phyloP scores from a whole-genome alignment of 2,113 vertebrate genomes.

The Rynchops niger region DNA sequence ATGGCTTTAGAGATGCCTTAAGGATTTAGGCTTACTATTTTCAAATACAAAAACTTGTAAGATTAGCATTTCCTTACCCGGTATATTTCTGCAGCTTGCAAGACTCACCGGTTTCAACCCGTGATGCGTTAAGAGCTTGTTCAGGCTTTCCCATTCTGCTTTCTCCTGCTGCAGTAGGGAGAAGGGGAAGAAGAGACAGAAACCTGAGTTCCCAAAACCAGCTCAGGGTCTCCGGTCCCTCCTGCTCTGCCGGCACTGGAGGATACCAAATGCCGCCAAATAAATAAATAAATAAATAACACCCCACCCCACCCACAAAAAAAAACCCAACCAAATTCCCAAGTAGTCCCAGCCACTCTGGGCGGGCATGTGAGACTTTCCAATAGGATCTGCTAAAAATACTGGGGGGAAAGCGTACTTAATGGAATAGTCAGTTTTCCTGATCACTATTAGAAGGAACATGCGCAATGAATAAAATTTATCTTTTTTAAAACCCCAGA shows the following conservation, averaged over 20 bases:
- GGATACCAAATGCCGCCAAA: neutral
- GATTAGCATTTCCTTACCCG: slow-evolving; percentile 74
- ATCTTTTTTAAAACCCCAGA: neutral
- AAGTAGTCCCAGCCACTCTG: neutral
- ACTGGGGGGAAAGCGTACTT: fast-evolving
- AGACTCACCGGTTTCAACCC: slow-evolving; percentile 83
- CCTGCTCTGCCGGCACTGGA: neutral
- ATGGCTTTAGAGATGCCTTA: neutral
- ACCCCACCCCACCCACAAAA: too few relatives aligned
- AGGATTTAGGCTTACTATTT: neutral
- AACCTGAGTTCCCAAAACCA: neutral
- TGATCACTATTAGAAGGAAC: neutral
- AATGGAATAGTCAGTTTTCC: neutral
- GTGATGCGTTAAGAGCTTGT: slow-evolving; percentile 75
- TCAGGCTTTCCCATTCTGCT: slow-evolving; percentile 84
- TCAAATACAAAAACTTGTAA: neutral
- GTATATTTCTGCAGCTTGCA: slow-evolving; percentile 63
- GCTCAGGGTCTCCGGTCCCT: neutral
- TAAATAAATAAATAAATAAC: too few relatives aligned
- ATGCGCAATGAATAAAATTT: neutral
- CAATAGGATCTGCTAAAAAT: neutral
- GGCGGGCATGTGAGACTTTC: neutral
- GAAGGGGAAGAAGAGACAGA: neutral
- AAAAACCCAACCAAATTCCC: neutral
- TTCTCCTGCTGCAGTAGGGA: slow-evolving; percentile 70